phyloP scores from a whole-genome alignment of 2,888 invertebrate species.

The Abscondita cerata region DNA sequence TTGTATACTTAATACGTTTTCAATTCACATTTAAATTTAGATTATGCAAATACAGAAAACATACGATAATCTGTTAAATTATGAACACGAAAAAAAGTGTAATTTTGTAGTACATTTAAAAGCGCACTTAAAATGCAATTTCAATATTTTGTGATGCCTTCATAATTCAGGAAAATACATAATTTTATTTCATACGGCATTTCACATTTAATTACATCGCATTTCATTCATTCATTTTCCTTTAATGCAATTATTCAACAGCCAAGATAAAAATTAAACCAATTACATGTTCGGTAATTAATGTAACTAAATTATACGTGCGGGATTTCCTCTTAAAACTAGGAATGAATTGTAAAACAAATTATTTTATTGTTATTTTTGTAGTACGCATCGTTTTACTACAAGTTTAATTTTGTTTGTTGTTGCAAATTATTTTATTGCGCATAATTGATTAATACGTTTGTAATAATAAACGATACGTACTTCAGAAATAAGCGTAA shows the following conservation, averaged over 20 bases:
- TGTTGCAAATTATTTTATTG: no score
- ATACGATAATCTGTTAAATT: no score
- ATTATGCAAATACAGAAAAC: no score
- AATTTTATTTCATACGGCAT: constrained; percentile 15
- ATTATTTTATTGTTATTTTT: constrained; percentile 31
- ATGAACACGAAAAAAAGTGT: no score
- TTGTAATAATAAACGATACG: no score
- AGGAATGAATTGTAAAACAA: constrained; percentile 24
- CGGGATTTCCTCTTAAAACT: constrained; percentile 29
- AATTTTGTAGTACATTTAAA: no score
- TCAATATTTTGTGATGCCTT: neutral
- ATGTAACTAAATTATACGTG: constrained; percentile 31
- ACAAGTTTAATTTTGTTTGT: constrained; percentile 18
- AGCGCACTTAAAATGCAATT: constrained; percentile 5
- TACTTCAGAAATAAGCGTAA: no score
- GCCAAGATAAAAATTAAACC: constrained; percentile 32
- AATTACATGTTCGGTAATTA: constrained; percentile 31
- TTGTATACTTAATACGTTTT: no score
- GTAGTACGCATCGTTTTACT: constrained; percentile 22
- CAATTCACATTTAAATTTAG: no score
- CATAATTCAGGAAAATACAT: constrained; percentile 15
- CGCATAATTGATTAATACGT: no score
- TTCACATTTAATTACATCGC: constrained; percentile 22
- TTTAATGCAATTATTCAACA: constrained; percentile 29
- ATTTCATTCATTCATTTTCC: constrained; percentile 27